Percentiles rank a stretch among this genome's conserved stretches.
Conservation (phyloP, 1,140 invertebrate species). For the Euwallacea similis region DNA sequence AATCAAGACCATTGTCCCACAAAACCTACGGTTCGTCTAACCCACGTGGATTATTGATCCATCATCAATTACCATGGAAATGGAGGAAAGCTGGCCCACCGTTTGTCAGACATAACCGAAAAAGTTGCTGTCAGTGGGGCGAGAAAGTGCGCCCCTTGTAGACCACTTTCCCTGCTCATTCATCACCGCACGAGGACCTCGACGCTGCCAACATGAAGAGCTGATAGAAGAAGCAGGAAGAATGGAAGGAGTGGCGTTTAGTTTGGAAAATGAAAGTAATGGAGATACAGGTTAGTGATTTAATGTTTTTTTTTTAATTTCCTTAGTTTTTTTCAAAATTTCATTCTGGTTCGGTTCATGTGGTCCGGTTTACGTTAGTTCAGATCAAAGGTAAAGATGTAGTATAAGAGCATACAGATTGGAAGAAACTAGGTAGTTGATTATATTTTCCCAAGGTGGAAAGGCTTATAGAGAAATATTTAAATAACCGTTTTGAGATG, state of each 20-base stretch:
- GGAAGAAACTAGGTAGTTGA: no score
- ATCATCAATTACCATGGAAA: slow-evolving; percentile 39
- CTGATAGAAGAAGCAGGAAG: slow-evolving; percentile 17
- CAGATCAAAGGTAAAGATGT: no score
- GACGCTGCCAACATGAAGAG: slow-evolving; percentile 5
- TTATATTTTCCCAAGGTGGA: no score
- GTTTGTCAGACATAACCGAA: slow-evolving; percentile 12
- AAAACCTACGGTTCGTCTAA: neutral
- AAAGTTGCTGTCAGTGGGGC: slow-evolving; percentile 33
- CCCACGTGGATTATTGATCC: slow-evolving; percentile 26
- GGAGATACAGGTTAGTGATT: slow-evolving; percentile 28
- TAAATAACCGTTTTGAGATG: no score
- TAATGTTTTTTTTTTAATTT: slow-evolving; percentile 1
- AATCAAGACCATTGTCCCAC: no score
- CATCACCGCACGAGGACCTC: neutral
- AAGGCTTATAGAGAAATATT: no score
- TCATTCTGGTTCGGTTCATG: neutral
- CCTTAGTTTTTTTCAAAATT: neutral
- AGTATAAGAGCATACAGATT: no score
- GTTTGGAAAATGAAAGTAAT: slow-evolving; percentile 21
- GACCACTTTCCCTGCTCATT: neutral
- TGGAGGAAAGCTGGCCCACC: slow-evolving; percentile 23
- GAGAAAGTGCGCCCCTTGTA: slow-evolving; percentile 2
- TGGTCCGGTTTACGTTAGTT: no score
- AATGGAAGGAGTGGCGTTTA: slow-evolving; percentile 18